Conservation (phyloP, 2,113 vertebrate genomes). For the Phylloscopus whistleri region DNA sequence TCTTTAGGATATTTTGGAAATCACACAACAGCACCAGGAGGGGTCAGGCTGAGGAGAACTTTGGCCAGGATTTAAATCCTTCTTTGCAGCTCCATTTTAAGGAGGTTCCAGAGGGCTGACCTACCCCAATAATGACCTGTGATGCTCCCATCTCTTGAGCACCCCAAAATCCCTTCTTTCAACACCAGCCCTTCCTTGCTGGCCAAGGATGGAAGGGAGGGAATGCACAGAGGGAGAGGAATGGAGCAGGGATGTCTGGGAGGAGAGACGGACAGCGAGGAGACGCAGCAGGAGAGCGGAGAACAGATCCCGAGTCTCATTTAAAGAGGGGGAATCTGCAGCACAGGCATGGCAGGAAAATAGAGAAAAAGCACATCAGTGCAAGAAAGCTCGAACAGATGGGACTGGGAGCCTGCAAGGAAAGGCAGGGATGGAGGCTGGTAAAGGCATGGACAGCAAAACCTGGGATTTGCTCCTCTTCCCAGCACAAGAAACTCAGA, state of each 20-base stretch:
- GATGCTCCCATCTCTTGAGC: neutral
- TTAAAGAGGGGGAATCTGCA: neutral
- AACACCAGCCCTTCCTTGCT: neutral
- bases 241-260: neutral
- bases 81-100: neutral
- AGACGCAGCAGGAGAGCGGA: neutral
- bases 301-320: neutral
- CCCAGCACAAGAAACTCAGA: neutral
- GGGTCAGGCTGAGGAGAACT: neutral
- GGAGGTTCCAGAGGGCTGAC: neutral
- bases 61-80: neutral
- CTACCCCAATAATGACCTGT: neutral
- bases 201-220: neutral
- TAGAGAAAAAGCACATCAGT: conserved; percentile 31
- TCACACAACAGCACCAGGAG: neutral
- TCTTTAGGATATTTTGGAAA: neutral
- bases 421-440: neutral
- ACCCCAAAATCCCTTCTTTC: neutral
- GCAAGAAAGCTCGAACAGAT: neutral
- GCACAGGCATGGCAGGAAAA: neutral
- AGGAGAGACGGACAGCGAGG: neutral
- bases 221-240: neutral
- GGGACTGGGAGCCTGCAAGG: neutral
- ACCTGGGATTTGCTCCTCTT: neutral
- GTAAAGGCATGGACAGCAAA: neutral